Conservation (phyloP, 2,888 invertebrate genomes). For the Rhaphigaster nebulosa region DNA sequence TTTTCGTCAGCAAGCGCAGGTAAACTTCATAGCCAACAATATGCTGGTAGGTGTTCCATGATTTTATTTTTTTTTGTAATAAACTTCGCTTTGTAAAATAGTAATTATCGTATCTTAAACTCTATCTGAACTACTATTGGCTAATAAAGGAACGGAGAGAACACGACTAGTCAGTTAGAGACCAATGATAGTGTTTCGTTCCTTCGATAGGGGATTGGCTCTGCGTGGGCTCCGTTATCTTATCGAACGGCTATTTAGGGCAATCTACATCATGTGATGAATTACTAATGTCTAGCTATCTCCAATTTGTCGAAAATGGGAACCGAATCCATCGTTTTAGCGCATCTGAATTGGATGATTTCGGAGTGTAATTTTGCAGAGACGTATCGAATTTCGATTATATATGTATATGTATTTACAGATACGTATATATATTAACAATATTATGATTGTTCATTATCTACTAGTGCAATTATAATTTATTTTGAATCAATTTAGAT, state of each 20-base stretch:
- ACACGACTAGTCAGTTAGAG: not conserved
- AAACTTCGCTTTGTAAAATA: too few relatives aligned
- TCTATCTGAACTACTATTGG: not conserved
- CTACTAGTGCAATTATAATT: too few relatives aligned
- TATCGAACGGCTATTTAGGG: not conserved
- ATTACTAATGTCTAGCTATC: conserved; percentile 25
- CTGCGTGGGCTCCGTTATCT: not conserved
- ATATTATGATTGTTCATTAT: too few relatives aligned
- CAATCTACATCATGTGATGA: not conserved
- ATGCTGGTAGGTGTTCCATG: too few relatives aligned
- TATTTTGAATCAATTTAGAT: too few relatives aligned
- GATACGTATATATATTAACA: too few relatives aligned
- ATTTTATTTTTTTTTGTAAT: too few relatives aligned
- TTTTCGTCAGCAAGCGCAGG: too few relatives aligned
- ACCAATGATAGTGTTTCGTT: not conserved
- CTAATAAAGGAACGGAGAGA: not conserved
- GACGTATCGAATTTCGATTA: not conserved
- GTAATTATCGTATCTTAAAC: not conserved
- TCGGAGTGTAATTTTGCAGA: not conserved
- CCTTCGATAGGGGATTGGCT: not conserved
- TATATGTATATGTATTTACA: too few relatives aligned
- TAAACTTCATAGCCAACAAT: too few relatives aligned
- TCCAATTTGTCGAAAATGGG: conserved; percentile 12
- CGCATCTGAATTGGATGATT: not conserved
- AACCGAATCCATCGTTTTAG: not conserved